Evolutionary conservation across 2,797 vertebrate species (phyloP).

Genomic region (Hippocampus kuda): DNA sequence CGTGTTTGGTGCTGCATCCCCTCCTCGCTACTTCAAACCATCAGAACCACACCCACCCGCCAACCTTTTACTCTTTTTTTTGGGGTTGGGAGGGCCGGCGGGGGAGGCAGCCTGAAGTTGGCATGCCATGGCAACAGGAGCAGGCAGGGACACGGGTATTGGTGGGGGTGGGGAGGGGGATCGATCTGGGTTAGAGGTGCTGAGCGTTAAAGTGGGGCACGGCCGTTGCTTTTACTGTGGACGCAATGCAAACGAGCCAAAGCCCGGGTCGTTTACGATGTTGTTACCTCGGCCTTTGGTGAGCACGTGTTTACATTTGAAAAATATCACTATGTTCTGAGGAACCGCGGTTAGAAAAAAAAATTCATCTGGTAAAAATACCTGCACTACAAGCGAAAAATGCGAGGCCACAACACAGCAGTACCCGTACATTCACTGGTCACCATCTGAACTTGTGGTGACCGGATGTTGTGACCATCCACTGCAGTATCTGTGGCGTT

Average conservation of each 20-base stretch:
- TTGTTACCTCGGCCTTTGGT: too few species aligned
- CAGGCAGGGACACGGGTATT: conserved; percentile 58
- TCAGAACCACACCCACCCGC: conserved; percentile 26
- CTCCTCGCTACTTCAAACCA: conserved; percentile 25
- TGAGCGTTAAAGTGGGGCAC: neutral
- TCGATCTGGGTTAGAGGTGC: neutral
- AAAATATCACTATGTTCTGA: too few species aligned
- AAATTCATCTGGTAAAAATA: too few species aligned
- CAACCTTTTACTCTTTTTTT: conserved; percentile 14
- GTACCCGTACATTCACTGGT: too few species aligned
- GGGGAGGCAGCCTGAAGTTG: conserved; percentile 64
- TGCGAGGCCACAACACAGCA: too few species aligned
- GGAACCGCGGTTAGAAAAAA: too few species aligned
- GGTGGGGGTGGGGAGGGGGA: conserved; percentile 36
- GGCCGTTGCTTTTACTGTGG: neutral
- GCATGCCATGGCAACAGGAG: conserved; percentile 71
- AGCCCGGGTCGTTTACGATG: too few species aligned
- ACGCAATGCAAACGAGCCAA: neutral
- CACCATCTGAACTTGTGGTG: too few species aligned
- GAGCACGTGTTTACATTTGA: too few species aligned
- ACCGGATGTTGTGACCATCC: too few species aligned
- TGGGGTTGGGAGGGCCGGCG: conserved; percentile 29
- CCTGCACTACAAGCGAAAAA: too few species aligned
- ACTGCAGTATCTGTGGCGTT: too few species aligned
- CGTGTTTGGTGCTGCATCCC: conserved; percentile 42